Evolutionary conservation across 2,888 invertebrate genomes (phyloP).

Genomic region (Terebella lapidaria): DNA sequence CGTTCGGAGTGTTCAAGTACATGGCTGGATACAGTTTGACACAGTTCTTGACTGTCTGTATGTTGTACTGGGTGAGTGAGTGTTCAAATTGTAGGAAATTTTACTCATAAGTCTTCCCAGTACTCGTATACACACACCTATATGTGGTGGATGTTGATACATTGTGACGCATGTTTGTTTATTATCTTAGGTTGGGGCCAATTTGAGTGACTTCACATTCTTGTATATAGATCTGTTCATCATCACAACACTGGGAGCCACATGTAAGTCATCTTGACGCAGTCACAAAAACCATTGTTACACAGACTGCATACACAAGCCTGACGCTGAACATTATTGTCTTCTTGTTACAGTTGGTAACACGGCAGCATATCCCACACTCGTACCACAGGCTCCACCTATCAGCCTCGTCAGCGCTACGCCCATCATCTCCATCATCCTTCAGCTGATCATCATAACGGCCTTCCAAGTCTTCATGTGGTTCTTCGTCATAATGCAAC

Average conservation of each 20-base stretch:
- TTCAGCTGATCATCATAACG: slow-evolving; percentile 64
- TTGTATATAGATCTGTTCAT: slow-evolving; percentile 58
- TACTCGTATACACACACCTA: too few species aligned
- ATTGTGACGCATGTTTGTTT: too few species aligned
- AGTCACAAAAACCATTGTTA: too few species aligned
- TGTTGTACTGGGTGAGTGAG: slow-evolving; percentile 57
- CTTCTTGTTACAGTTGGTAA: slow-evolving; percentile 63
- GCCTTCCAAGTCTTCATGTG: slow-evolving; percentile 62
- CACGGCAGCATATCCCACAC: slow-evolving; percentile 63
- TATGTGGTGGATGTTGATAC: too few species aligned
- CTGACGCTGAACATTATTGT: too few species aligned
- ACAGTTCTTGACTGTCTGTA: slow-evolving; percentile 64
- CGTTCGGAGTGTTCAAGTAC: slow-evolving; percentile 85
- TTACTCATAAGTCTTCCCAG: too few species aligned
- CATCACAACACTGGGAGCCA: slow-evolving; percentile 54
- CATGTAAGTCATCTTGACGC: too few species aligned
- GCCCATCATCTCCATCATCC: slow-evolving; percentile 67
- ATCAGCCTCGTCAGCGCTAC: slow-evolving; percentile 66
- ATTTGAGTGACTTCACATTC: slow-evolving; percentile 56
- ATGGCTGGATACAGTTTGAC: slow-evolving; percentile 87
- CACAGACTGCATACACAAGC: too few species aligned
- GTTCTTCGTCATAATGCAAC: slow-evolving; percentile 62
- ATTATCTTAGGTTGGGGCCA: slow-evolving; percentile 47
- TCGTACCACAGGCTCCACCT: slow-evolving; percentile 65
- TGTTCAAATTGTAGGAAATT: too few species aligned